Evolutionary conservation across 2,113 vertebrate genomes (phyloP).

Genomic region (Halcyon senegalensis): DNA sequence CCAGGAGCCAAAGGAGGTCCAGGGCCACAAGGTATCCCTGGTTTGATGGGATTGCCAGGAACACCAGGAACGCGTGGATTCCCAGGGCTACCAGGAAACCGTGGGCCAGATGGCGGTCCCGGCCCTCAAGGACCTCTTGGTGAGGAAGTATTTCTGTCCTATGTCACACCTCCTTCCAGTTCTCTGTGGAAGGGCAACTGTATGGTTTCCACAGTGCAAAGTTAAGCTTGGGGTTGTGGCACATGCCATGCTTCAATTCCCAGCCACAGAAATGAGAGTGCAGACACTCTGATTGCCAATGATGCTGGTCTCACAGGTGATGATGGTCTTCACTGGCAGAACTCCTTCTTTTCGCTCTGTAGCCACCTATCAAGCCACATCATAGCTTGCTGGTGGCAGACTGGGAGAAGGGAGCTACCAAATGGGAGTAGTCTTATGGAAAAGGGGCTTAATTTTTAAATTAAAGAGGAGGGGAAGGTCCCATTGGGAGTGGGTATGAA

Average conservation of each 20-base stretch:
- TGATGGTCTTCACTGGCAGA: not conserved
- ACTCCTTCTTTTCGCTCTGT: not conserved
- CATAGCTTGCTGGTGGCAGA: not conserved
- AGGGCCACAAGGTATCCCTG: slow-evolving; percentile 78
- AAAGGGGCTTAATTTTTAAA: not conserved
- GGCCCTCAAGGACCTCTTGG: slow-evolving; percentile 71
- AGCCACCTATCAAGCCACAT: not conserved
- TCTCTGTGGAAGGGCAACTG: not conserved
- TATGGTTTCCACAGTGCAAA: not conserved
- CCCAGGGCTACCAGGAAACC: slow-evolving; percentile 81
- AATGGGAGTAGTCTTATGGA: not conserved
- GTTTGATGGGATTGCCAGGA: slow-evolving; percentile 72
- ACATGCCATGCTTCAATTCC: not conserved
- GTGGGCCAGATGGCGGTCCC: slow-evolving; percentile 62
- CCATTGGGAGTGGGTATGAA: not conserved
- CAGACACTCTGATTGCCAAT: not conserved
- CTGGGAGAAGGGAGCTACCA: not conserved
- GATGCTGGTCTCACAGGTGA: not conserved
- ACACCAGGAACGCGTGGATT: slow-evolving; percentile 77
- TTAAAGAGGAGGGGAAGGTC: not conserved
- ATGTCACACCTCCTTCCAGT: not conserved
- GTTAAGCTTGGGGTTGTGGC: not conserved
- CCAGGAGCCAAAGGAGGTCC: slow-evolving; percentile 84
- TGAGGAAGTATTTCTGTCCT: slow-evolving; percentile 7
- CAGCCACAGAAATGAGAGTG: not conserved